Base-by-base conservation (phyloP, 2,113 vertebrate genomes). In the Gobiocypris rarus region DNA sequence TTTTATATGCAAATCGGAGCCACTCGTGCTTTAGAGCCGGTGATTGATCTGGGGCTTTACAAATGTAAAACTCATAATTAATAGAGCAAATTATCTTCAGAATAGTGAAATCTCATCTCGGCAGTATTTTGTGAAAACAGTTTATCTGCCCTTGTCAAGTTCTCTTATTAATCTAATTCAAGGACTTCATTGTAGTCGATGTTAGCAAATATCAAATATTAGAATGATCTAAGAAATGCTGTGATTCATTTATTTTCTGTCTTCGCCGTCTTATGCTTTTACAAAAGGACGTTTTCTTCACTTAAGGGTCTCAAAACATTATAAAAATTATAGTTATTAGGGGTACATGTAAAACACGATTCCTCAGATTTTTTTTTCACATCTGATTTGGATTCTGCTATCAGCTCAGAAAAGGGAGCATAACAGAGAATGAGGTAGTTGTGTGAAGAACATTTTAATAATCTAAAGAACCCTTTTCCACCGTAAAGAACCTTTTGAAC, bases 1-100 rank as follows among this genome's bases (percentile, higher is more conserved):
- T 85, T 91, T 80, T 83, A 74, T 83, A 87, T 83, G 71, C 85
- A 90, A 91, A 89, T 89, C 81, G 81, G 58, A 89, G 81, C 43
- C 69, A 70, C 74, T 81, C 65, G 78, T 79, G 81, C 75, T 52
- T 83, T 54, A 63, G 83, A 58, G 81, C 48, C 56, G 26, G 81
- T 85, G 81, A 65, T 52, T 85, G 34, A 71, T 86, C 81, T 84
- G 50, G 31, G 75, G 79, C 73, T 86, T 86, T 80, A 86, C 78
- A 83, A 86, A 88, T 84, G 79, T 84, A 77, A 85, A 85, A 84
- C 59, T 83, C 79, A 86, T 83, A 76, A 87, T 81, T 65, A 86
- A 67, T 84, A 87, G 75, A 79, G 86, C 63, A 83, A 86, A 83
- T 84, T 73, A 79, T 84, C 69, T 83, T 67, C 80, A 86, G 73